Conservation (phyloP, 2,113 vertebrate genomes). For the Tenebrosternarchus preto region DNA sequence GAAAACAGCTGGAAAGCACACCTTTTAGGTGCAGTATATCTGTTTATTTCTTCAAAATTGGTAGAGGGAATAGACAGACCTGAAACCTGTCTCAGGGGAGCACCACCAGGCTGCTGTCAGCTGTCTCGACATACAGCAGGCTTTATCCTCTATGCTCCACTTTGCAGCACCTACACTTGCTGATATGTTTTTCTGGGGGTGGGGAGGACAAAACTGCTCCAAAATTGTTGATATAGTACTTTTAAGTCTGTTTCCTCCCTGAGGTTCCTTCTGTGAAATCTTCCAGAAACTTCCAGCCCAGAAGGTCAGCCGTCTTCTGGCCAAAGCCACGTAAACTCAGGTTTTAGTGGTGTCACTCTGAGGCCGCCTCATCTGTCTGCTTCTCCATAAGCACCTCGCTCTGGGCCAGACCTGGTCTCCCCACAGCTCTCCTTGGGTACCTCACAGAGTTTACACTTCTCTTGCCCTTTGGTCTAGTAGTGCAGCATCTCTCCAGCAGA, state of each 20-base stretch:
- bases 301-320: slow-evolving; percentile 32
- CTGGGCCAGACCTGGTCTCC: slow-evolving; percentile 18
- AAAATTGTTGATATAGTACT: neutral
- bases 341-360: slow-evolving; percentile 63
- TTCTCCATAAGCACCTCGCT: slow-evolving; percentile 65
- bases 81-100: slow-evolving; percentile 13
- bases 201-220: neutral
- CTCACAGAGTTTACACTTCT: slow-evolving; percentile 53
- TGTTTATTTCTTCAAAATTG: slow-evolving; percentile 53
- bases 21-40: slow-evolving; percentile 48
- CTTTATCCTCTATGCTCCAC: neutral
- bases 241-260: slow-evolving; percentile 26
- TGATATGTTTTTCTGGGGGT: neutral
- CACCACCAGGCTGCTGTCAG: slow-evolving; percentile 14
- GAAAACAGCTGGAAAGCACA: slow-evolving; percentile 45
- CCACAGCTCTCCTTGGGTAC: slow-evolving; percentile 30
- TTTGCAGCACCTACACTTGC: neutral
- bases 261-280: slow-evolving; percentile 23
- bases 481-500: neutral
- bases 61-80: slow-evolving; percentile 10
- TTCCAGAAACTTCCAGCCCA: slow-evolving; percentile 41
- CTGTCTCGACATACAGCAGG: neutral
- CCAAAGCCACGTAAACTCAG: slow-evolving; percentile 51
- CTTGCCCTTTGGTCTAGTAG: neutral
- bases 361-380: slow-evolving; percentile 54